Conservation (phyloP, 2,888 invertebrate species). For the Heteromurus nitidus region DNA sequence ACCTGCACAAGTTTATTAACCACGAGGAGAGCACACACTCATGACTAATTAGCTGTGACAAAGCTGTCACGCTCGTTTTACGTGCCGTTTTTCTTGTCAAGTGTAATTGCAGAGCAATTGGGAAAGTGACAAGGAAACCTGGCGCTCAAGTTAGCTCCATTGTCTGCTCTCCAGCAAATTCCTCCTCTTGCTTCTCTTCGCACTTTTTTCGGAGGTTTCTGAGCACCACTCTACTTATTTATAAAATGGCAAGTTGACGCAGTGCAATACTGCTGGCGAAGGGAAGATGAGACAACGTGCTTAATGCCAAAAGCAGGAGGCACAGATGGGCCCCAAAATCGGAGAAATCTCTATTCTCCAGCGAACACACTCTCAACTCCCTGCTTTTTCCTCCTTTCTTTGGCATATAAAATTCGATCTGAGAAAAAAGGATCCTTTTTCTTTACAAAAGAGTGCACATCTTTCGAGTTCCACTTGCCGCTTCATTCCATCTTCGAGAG, state of each 20-base stretch:
- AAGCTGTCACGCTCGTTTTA: slow-evolving; percentile 28
- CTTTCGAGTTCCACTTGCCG: background rate
- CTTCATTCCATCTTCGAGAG: background rate
- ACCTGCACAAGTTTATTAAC: too few species aligned
- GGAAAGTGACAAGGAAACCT: background rate
- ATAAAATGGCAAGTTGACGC: background rate
- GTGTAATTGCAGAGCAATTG: background rate
- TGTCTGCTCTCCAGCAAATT: background rate
- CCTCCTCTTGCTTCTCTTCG: background rate
- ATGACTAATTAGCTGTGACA: slow-evolving; percentile 54
- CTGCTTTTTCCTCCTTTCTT: too few species aligned
- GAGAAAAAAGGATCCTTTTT: background rate
- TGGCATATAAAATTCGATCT: too few species aligned
- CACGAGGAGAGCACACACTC: background rate
- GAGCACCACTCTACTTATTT: background rate
- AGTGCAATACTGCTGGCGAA: background rate
- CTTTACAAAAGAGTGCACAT: background rate
- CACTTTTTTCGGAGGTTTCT: background rate
- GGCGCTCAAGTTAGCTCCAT: background rate
- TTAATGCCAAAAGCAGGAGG: background rate
- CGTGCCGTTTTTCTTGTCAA: slow-evolving; percentile 17
- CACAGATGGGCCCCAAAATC: slow-evolving; percentile 34
- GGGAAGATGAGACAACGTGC: slow-evolving; percentile 6
- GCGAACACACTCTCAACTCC: background rate
- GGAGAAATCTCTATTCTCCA: background rate